These are phyloP conservation scores for Cyanoramphus novaezelandiae DNA, from an alignment of 2,113 vertebrate species.

Conservation along the genomic window DNA sequence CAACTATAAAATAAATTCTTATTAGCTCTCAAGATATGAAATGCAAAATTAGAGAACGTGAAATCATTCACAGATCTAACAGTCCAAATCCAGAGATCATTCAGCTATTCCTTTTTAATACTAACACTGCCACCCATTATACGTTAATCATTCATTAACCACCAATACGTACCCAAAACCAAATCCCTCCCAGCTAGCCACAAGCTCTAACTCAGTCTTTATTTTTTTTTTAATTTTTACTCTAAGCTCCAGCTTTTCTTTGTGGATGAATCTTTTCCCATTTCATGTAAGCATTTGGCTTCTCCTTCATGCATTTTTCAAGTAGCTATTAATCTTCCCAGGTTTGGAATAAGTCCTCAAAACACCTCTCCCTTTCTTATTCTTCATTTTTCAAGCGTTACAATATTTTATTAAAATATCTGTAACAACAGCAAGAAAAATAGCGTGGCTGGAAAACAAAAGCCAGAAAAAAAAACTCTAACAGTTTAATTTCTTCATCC, in stretches of 20 bases:
- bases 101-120: neutral
- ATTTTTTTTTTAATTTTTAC: neutral
- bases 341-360: neutral
- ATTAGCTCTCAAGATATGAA: neutral
- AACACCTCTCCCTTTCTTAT: neutral
- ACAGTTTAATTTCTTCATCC: neutral
- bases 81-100: neutral
- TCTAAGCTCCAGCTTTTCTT: neutral
- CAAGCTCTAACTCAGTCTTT: neutral
- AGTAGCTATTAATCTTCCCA: neutral
- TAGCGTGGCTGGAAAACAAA: neutral
- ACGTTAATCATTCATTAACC: neutral
- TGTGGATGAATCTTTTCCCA: neutral
- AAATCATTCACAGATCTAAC: neutral
- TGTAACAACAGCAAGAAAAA: neutral
- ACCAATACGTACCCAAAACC: neutral
- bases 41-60: neutral
- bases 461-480: neutral
- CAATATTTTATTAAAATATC: neutral
- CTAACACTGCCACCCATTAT: neutral
- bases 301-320: neutral
- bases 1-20: neutral
- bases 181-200: neutral
- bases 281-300: neutral
- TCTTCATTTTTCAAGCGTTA: neutral